Conservation (phyloP, 2,888 invertebrate species). For the Tenthredo distinguenda region DNA sequence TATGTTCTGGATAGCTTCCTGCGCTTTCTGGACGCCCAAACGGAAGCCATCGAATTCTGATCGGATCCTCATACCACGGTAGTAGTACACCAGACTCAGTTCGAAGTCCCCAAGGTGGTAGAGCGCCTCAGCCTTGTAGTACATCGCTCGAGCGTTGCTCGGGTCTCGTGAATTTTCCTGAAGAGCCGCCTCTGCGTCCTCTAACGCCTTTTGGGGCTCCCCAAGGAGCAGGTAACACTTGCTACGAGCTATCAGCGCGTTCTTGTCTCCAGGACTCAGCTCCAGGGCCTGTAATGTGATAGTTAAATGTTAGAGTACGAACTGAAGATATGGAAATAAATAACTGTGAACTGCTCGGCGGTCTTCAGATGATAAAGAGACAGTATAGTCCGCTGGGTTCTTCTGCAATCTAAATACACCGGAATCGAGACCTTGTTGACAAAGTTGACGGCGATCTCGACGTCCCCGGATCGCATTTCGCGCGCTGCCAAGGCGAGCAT, state of each 20-base stretch:
- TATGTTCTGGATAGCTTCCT: constrained; percentile 96
- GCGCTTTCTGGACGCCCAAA: constrained; percentile 93
- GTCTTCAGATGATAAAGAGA: background rate
- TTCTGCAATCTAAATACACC: background rate
- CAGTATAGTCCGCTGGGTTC: background rate
- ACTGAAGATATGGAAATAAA: background rate
- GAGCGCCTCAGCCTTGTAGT: constrained; percentile 95
- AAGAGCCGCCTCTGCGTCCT: constrained; percentile 92
- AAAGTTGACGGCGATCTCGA: constrained; percentile 86
- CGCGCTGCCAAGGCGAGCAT: constrained; percentile 88
- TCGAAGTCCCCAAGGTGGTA: constrained; percentile 97
- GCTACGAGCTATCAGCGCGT: constrained; percentile 92
- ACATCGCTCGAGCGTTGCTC: constrained; percentile 86
- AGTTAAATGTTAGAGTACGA: constrained; percentile 3
- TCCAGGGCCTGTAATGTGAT: constrained; percentile 88
- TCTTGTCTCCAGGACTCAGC: constrained; percentile 90
- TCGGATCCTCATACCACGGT: constrained; percentile 90
- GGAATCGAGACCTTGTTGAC: constrained; percentile 86
- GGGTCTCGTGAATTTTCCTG: constrained; percentile 82
- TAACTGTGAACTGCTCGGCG: background rate
- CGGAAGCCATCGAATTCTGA: constrained; percentile 90
- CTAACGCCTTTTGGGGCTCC: constrained; percentile 89
- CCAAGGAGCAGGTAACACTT: constrained; percentile 93
- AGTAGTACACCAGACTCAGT: constrained; percentile 94
- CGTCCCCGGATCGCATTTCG: constrained; percentile 88